These are phyloP conservation scores for Anoplolepis gracilipes DNA, from an alignment of 1,140 invertebrate species.

Conservation along the genomic window DNA sequence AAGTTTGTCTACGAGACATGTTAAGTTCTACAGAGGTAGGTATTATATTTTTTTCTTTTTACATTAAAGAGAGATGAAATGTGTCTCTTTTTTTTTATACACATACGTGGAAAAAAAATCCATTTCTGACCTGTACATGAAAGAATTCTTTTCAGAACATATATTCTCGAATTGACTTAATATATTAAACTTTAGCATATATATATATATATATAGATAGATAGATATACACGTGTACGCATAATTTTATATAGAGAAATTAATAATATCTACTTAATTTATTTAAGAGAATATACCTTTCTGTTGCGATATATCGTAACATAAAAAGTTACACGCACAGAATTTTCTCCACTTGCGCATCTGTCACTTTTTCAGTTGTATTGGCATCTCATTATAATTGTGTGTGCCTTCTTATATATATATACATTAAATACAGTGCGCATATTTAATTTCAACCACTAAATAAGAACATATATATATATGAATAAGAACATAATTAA, in stretches of 20 bases:
- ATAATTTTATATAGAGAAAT: neutral
- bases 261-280: neutral
- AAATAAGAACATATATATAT: too few relatives aligned
- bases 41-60: constrained; percentile 62
- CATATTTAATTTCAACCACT: neutral
- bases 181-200: neutral
- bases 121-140: neutral
- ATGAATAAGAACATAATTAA: constrained; percentile 5
- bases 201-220: too few relatives aligned
- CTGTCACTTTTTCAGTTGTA: constrained; percentile 10
- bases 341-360: constrained; percentile 1
- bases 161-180: constrained; percentile 18
- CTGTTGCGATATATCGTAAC: neutral
- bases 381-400: neutral
- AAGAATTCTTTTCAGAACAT: neutral
- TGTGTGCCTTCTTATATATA: neutral
- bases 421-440: neutral
- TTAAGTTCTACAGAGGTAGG: constrained; percentile 70
- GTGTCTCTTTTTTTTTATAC: constrained; percentile 7
- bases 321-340: neutral
- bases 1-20: constrained; percentile 10
- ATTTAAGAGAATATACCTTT: constrained; percentile 6
- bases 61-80: constrained; percentile 5
- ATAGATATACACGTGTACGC: too few relatives aligned
- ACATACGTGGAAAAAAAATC: neutral